These are phyloP conservation scores for Babyrousa celebensis DNA, from an alignment of 2,797 vertebrate species.

Conservation along the genomic window DNA sequence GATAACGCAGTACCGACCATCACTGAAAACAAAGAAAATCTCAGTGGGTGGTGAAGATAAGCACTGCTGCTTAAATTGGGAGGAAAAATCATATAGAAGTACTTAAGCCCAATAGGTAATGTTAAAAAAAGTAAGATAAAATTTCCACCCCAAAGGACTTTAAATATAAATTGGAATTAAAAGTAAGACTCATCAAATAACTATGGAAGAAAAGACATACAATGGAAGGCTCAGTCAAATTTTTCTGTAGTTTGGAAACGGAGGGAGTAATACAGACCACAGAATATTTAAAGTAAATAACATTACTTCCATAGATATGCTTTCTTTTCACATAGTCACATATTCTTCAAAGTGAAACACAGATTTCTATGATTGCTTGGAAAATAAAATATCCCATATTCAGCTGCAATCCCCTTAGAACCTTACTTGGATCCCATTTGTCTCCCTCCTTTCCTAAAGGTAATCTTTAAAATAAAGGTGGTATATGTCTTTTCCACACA, in stretches of 20 bases:
- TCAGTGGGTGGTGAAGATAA: not conserved
- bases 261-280: not conserved
- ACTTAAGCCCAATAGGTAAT: not conserved
- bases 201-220: not conserved
- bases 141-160: not conserved
- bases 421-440: not conserved
- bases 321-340: not conserved
- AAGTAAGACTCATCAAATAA: slow-evolving; percentile 4
- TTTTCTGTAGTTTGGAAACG: not conserved
- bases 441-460: not conserved
- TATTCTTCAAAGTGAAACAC: not conserved
- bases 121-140: not conserved
- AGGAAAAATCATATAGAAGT: not conserved
- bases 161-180: not conserved
- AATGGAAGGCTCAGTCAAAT: not conserved
- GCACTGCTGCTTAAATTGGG: not conserved
- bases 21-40: not conserved
- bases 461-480: slow-evolving; percentile 58
- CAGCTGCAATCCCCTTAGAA: not conserved
- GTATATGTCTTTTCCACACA: not conserved
- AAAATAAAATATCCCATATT: not conserved
- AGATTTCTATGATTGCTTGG: not conserved
- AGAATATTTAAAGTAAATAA: slow-evolving; percentile 4
- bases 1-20: not conserved
- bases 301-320: not conserved